phyloP scores from a whole-genome alignment of 2,888 invertebrate species.

The Pristionchus exspectatus region DNA sequence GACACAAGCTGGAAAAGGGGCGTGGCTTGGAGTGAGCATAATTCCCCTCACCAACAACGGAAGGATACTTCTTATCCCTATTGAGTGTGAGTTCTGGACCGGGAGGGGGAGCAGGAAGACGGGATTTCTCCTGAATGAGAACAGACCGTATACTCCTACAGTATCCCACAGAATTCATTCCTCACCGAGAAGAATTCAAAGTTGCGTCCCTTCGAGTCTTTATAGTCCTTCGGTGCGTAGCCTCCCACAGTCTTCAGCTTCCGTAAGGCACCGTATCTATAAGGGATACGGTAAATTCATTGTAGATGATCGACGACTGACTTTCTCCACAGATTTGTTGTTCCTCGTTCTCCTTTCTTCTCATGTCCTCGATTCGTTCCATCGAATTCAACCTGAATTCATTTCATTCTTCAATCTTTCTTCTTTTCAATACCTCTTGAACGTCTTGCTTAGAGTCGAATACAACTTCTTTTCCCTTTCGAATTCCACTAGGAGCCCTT shows the following conservation, averaged over 20 bases:
- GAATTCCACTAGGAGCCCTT: neutral
- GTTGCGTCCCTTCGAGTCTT: conserved; percentile 36
- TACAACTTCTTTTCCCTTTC: neutral
- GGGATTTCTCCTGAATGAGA: conserved; percentile 15
- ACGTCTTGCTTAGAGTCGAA: conserved; percentile 42
- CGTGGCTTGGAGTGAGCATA: neutral
- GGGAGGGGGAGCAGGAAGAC: conserved; percentile 21
- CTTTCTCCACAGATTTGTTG: conserved; percentile 52
- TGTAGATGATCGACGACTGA: neutral
- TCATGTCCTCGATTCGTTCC: conserved; percentile 46
- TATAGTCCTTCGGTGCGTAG: conserved; percentile 42
- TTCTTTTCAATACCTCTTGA: conserved; percentile 11
- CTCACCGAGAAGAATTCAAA: conserved; percentile 50
- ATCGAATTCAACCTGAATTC: conserved; percentile 19
- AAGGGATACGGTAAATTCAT: neutral
- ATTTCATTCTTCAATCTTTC: neutral
- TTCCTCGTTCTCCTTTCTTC: conserved; percentile 48
- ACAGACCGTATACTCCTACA: no score
- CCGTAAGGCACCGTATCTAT: conserved; percentile 47
- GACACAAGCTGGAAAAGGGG: conserved; percentile 24
- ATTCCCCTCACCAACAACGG: conserved; percentile 15
- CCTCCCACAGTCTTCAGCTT: conserved; percentile 49
- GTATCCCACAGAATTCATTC: neutral
- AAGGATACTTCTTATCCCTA: conserved; percentile 48
- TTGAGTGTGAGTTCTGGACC: conserved; percentile 41